Base-by-base conservation (phyloP, 2,113 vertebrate genomes). In the Lasiurus borealis region DNA sequence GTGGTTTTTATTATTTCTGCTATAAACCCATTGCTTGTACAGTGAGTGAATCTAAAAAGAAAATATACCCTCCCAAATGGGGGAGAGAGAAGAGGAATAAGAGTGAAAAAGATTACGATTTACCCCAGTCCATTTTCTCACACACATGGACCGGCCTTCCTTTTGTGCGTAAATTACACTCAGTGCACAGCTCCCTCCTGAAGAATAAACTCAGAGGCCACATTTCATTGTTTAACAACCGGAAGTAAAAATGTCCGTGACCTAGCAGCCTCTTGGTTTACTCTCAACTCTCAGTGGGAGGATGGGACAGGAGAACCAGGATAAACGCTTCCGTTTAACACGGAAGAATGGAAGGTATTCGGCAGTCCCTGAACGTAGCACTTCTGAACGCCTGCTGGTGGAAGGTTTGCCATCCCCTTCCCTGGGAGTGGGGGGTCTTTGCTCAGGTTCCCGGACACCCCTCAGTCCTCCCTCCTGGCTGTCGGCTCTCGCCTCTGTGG, bases 1-100 rank as follows among this genome's bases (percentile, higher is more conserved):
- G 15, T 88, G 34, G 64, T 96, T 93, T 90, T 31, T 6, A 2
- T 96, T 96, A 72, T 69, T 88, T 0, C 1, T 76, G 18, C 66
- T 89, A 0, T 64, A 66, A 57, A 59, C 88, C 81, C 72, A 88
- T 94, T 88, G 6, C 71, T 84, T 94, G 4, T 82, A 50, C 71
- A 59, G 16, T 80, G 87, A 94, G 10, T 85, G 64, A 83, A 91
- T 71, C 57, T 50, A 62, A 50, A 52, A 86, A 75, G 59, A 48
- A 59, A n/a, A 73, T n/a, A 29, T n/a, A 19, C 48, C 71, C 29
- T 21, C 10, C 12, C n/a, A n/a, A n/a, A n/a, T n/a, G n/a, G n/a
- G n/a, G n/a, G n/a, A n/a, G n/a, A n/a, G n/a, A n/a, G n/a, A n/a
- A n/a, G n/a, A n/a, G n/a, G n/a, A 54, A 3, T 36, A 75, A 66